phyloP scores from a whole-genome alignment of 2,797 vertebrate species.

The Malurus splendens region DNA sequence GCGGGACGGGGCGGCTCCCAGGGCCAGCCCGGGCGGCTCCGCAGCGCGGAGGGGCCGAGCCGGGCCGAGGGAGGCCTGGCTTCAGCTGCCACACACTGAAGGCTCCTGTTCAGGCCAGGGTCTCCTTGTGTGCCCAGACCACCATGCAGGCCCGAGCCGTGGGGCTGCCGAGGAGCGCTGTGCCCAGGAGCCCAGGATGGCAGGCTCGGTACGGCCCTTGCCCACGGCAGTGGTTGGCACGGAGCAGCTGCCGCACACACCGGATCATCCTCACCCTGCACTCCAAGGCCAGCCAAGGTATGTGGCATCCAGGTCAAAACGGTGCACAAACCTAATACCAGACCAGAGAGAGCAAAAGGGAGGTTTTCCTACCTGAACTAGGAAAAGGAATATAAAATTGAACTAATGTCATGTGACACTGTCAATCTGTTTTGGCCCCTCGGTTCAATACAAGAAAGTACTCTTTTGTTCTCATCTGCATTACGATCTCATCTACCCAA shows the following conservation, averaged over 20 bases:
- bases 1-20: not conserved
- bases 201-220: rapidly evolving
- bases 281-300: not conserved
- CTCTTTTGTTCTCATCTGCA: not conserved
- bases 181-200: rapidly evolving
- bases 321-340: rapidly evolving
- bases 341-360: not conserved
- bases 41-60: not conserved
- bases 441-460: not conserved
- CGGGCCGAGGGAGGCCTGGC: rapidly evolving
- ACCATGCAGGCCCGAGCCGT: rapidly evolving
- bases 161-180: rapidly evolving
- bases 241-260: not conserved
- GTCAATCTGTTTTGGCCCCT: not conserved
- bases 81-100: rapidly evolving
- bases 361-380: not conserved
- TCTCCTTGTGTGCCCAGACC: not conserved
- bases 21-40: rapidly evolving
- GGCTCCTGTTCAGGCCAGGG: not conserved
- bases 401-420: not conserved
- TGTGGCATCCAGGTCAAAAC: not conserved
- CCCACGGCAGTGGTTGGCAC: rapidly evolving
- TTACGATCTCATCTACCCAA: not conserved
- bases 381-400: not conserved
- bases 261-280: rapidly evolving